Conservation (phyloP, 2,797 vertebrate genomes). For the Ibycter americanus region DNA sequence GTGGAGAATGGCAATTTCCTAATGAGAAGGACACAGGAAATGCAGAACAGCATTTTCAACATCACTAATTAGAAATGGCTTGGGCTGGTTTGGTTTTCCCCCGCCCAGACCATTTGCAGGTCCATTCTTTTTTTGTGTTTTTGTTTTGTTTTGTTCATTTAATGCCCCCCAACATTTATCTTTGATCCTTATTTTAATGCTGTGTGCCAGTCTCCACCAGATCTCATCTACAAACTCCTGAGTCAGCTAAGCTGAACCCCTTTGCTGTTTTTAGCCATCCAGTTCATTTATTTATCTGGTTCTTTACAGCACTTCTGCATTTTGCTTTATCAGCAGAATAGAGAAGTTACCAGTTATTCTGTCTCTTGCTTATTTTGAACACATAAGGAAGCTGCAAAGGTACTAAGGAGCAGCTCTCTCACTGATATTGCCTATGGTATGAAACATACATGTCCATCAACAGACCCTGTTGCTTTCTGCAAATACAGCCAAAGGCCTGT, state of each 20-base stretch:
- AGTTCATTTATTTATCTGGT: constrained; percentile 27
- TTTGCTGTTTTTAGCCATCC: not conserved
- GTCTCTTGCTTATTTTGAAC: constrained; percentile 3
- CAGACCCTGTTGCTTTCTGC: not conserved
- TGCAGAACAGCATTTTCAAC: not conserved
- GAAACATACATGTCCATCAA: constrained; percentile 18
- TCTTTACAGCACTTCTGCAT: not conserved
- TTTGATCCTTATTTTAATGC: not conserved
- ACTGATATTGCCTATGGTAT: not conserved
- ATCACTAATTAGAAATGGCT: not conserved
- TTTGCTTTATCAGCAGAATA: constrained; percentile 49
- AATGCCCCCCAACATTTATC: not conserved
- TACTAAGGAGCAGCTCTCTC: not conserved
- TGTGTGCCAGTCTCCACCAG: not conserved
- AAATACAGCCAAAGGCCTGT: not conserved
- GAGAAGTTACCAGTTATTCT: not conserved
- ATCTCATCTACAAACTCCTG: not conserved
- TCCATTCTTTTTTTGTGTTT: not conserved
- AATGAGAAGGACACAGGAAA: not conserved
- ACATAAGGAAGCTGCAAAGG: not conserved
- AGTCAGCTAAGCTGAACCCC: not conserved
- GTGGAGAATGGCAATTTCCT: not conserved
- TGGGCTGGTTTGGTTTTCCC: not conserved
- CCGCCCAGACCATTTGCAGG: not conserved
- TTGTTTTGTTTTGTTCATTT: not conserved